Evolutionary conservation across 2,113 vertebrate species (phyloP), one percentile per base, ranked within the genome.

Genomic region (Speoplatyrhinus poulsoni): DNA sequence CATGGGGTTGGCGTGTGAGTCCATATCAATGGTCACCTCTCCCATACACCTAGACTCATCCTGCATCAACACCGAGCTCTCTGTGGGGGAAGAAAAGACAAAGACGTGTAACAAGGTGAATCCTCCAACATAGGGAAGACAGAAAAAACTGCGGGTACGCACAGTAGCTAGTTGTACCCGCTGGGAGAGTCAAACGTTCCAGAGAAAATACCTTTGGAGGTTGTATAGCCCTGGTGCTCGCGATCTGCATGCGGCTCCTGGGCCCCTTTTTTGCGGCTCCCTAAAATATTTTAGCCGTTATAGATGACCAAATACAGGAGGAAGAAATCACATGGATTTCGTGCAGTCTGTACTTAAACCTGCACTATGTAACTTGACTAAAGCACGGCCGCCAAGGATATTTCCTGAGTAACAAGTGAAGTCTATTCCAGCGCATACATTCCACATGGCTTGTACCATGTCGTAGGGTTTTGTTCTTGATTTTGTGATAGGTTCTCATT

Each of bases 1-100:
- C 73, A 95, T 86, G 10, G 92, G 91, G 77, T 94, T 96, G 53
- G 84, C 86, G 74, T 91, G 91, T 26, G 93, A 91, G 79, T 95
- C 95, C 93, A 96, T 96, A 75, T 97, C 87, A 0, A 98, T 96
- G 82, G 94, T 90, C 52, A 96, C 94, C 0, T 96, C 94, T 3
- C 92, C 94, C 0, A 92, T 66, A 76, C 94, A 92, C 63, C 87
- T 88, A 0, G 93, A 89, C 62, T 96, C 96, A 8, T 96, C 94
- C 81, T 95, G 95, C 88, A 97, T 93, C 85, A 97, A 83, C 56
- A 94, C 93, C 0, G 95, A 94, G 70, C 94, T 91, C 53, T 93
- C 95, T 92, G 89, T 46, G 60, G 55, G 67, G 49, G 60, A 69
- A 52, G 48, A 75, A 57, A 70, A 67, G 52, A 72, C 17, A 77